phyloP scores from a whole-genome alignment of 2,888 invertebrate genomes.

The Ephialtes manifestator region DNA sequence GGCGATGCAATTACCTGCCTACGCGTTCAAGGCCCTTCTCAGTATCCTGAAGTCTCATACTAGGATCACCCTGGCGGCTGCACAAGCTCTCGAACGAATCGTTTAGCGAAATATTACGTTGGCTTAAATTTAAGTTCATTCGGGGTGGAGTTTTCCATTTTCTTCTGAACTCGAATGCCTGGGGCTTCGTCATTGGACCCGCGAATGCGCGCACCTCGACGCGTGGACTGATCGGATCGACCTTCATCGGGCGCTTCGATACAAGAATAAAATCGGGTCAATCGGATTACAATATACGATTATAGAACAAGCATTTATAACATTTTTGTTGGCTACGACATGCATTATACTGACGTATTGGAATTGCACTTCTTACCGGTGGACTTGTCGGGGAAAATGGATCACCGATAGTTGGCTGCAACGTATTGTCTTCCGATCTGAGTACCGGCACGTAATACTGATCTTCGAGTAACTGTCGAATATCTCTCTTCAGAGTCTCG shows the following conservation, averaged over 20 bases:
- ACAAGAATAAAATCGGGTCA: slow-evolving; percentile 25
- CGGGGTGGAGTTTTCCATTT: slow-evolving; percentile 95
- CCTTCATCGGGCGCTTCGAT: slow-evolving; percentile 88
- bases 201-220: slow-evolving; percentile 95
- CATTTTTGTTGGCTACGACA: background rate
- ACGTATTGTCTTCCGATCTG: slow-evolving; percentile 91
- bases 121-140: slow-evolving; percentile 61
- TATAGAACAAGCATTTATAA: slow-evolving; percentile 8
- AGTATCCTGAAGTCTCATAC: slow-evolving; percentile 89
- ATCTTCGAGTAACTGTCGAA: slow-evolving; percentile 90
- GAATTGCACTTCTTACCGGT: slow-evolving; percentile 87
- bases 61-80: slow-evolving; percentile 50
- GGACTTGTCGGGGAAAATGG: slow-evolving; percentile 92
- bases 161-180: slow-evolving; percentile 91
- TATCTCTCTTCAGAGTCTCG: slow-evolving; percentile 86
- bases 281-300: background rate
- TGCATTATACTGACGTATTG: background rate
- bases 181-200: slow-evolving; percentile 94
- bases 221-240: slow-evolving; percentile 90
- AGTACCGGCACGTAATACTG: slow-evolving; percentile 96
- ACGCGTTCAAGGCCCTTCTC: slow-evolving; percentile 96
- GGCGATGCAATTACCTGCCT: slow-evolving; percentile 88
- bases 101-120: slow-evolving; percentile 62
- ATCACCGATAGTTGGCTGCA: slow-evolving; percentile 92
- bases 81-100: slow-evolving; percentile 65